A percentile compares a stretch with the other conserved stretches of the same genome.
Conservation (phyloP, 2,888 invertebrate species). For the Drosophila falleni region DNA sequence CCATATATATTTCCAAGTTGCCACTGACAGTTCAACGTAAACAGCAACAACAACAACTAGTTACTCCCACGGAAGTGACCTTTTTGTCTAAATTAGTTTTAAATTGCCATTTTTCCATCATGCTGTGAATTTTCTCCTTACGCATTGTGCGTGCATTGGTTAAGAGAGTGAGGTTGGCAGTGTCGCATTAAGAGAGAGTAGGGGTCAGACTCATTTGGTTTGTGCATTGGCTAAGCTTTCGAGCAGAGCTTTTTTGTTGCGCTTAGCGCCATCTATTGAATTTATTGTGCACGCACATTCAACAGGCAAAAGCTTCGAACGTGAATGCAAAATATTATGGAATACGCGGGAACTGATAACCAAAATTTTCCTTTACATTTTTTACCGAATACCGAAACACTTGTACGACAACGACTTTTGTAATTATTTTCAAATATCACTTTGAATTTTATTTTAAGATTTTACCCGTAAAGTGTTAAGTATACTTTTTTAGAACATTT, state of each 20-base stretch:
- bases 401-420: too few species aligned
- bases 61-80: slow-evolving; percentile 40
- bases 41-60: slow-evolving; percentile 1
- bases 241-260: not conserved
- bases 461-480: too few species aligned
- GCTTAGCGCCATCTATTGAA: slow-evolving; percentile 33
- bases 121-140: slow-evolving; percentile 49
- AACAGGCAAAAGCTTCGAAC: slow-evolving; percentile 23
- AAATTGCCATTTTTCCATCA: slow-evolving; percentile 63
- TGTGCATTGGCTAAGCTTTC: slow-evolving; percentile 13
- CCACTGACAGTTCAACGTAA: slow-evolving; percentile 42
- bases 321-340: too few species aligned
- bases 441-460: too few species aligned
- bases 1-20: slow-evolving; percentile 5
- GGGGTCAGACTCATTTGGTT: slow-evolving; percentile 7
- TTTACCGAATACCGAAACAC: too few species aligned
- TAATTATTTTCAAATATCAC: too few species aligned
- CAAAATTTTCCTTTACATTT: too few species aligned
- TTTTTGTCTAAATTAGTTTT: slow-evolving; percentile 34
- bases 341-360: too few species aligned
- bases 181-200: too few species aligned
- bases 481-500: too few species aligned
- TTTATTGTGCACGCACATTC: not conserved
- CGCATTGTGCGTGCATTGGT: slow-evolving; percentile 42
- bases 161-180: not conserved